Evolutionary conservation across 2,888 invertebrate genomes (phyloP), one percentile per base, ranked within the genome.

Genomic region (Drosophila fulvimacula): DNA sequence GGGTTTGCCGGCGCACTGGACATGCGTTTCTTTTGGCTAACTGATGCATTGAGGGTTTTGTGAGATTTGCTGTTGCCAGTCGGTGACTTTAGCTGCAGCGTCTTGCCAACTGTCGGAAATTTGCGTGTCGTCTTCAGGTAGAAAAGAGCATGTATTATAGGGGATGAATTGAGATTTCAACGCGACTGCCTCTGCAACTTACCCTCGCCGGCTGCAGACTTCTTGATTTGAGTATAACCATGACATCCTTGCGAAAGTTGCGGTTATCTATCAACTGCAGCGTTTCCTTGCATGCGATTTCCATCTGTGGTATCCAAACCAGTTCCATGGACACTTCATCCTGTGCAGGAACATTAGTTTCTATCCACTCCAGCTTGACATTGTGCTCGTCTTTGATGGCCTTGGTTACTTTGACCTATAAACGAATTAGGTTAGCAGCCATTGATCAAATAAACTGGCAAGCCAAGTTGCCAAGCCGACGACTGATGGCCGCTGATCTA

Each of bases 241-340:
- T 93, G 5, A 96, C 93, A 87, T 96, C 95, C 92, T 95, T 95
- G 86, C 95, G 94, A 55, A 95, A 94, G 75, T 94, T 93, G 62
- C 94, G 93, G 69, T 94, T 94, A 91, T 95, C 95, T 1, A 94
- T 93, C 51, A 96, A 93, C 59, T 95, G 94, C 39, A 95, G 92
- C 0, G 94, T 94, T 81, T 96, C 95, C 69, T 95, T 93, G 87
- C 94, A 94, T 5, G 94, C 93, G 9, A 94, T 94, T 36, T 93
- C 93, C 74, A 94, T 93, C 17, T 86, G 90, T 0, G 96, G 96
- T 9, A 91, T 94, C 96, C 96, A 96, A 21, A 91, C 89, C 82
- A 96, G 92, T 42, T 94, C 94, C 79, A 96, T 92, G 61, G 92
- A 84, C 49, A 93, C 93, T 67, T 94, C 94, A 64, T 93, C 93